A percentile compares a stretch with the other conserved stretches of the same genome.
These are phyloP conservation scores for Glaucomys volans DNA, from an alignment of 2,113 vertebrate species.

Conservation along the genomic window DNA sequence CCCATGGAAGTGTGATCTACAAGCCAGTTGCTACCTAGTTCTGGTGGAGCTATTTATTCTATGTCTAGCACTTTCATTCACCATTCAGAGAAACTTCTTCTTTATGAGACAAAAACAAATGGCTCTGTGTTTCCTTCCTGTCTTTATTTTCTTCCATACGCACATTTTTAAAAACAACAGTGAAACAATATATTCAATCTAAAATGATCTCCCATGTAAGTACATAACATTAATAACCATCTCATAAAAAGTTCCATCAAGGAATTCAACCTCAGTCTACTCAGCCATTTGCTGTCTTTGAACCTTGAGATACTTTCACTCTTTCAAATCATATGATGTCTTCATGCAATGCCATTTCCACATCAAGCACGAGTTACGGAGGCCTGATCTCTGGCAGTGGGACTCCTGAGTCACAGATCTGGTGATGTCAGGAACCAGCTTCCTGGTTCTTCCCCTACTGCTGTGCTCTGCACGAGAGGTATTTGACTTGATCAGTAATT, in stretches of 20 bases:
- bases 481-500: neutral
- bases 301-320: neutral
- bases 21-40: neutral
- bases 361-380: neutral
- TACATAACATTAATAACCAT: neutral
- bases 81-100: neutral
- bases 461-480: no score
- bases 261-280: neutral
- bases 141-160: neutral
- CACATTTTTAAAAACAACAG: neutral
- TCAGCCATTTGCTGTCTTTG: neutral
- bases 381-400: neutral
- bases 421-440: neutral
- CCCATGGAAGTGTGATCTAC: no score
- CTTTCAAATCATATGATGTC: neutral
- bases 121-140: neutral
- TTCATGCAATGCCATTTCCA: neutral
- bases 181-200: neutral
- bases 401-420: neutral
- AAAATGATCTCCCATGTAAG: neutral
- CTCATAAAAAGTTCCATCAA: neutral
- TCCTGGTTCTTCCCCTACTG: neutral
- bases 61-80: neutral
- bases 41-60: neutral
- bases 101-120: neutral